phyloP scores from a whole-genome alignment of 2,888 invertebrate genomes.

The Masnerella sp. region DNA sequence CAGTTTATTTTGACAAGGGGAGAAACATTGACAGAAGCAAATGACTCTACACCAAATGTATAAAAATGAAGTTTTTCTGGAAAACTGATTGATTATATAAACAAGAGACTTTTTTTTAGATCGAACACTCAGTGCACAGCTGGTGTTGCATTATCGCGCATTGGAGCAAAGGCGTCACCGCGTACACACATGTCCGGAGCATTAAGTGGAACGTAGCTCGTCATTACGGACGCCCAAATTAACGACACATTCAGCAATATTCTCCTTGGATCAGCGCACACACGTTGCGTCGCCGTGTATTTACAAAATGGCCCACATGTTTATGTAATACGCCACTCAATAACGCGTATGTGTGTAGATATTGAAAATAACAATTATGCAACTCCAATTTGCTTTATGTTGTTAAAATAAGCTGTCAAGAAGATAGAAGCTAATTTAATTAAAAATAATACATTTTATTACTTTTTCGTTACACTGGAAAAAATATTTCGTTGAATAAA shows the following conservation, averaged over 20 bases:
- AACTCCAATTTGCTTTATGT: constrained; percentile 25
- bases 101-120: constrained; percentile 18
- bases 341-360: constrained; percentile 24
- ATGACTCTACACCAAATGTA: no score
- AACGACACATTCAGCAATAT: constrained; percentile 45
- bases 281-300: constrained; percentile 35
- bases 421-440: constrained; percentile 22
- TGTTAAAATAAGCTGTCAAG: constrained; percentile 30
- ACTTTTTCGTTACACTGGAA: no score
- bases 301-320: constrained; percentile 47
- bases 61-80: constrained; percentile 16
- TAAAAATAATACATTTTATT: constrained; percentile 26
- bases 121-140: constrained; percentile 9
- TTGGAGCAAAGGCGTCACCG: constrained; percentile 22
- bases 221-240: constrained; percentile 50
- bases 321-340: constrained; percentile 33
- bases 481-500: no score
- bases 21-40: no score
- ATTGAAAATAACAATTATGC: constrained; percentile 43
- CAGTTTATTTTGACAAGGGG: no score
- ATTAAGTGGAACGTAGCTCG: constrained; percentile 56
- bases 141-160: constrained; percentile 33
- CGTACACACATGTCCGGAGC: constrained; percentile 29
- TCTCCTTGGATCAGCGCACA: constrained; percentile 47
- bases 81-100: constrained; percentile 34